Evolutionary conservation across 1,140 invertebrate species (phyloP).

Genomic region (Lepidurus packardi): DNA sequence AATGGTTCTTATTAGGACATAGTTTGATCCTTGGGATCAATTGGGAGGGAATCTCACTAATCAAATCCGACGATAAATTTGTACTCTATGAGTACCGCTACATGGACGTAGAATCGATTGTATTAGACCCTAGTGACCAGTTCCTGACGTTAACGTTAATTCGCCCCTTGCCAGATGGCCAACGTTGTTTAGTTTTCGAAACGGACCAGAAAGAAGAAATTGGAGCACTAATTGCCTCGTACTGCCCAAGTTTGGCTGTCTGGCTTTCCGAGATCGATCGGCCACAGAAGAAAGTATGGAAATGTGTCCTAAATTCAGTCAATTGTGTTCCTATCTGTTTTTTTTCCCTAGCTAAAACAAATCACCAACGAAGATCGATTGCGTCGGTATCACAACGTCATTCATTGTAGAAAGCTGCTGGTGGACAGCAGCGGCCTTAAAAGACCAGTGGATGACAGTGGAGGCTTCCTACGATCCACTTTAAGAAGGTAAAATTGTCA

Average conservation of each 20-base stretch:
- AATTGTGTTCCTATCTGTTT: background rate
- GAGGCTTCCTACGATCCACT: constrained; percentile 78
- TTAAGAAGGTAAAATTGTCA: constrained; percentile 55
- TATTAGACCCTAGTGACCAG: constrained; percentile 83
- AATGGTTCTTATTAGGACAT: constrained; percentile 44
- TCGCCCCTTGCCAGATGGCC: constrained; percentile 57
- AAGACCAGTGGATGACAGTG: constrained; percentile 68
- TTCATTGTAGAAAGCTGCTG: constrained; percentile 68
- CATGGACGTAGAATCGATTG: constrained; percentile 79
- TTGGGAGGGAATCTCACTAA: constrained; percentile 78
- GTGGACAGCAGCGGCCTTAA: constrained; percentile 73
- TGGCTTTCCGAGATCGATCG: constrained; percentile 80
- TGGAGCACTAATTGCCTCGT: constrained; percentile 84
- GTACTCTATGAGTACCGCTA: constrained; percentile 83
- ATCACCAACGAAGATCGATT: constrained; percentile 77
- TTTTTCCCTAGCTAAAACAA: constrained; percentile 45
- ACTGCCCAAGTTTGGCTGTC: constrained; percentile 73
- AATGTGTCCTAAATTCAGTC: background rate
- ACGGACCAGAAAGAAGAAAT: constrained; percentile 82
- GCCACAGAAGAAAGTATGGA: constrained; percentile 53
- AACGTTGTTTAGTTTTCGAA: constrained; percentile 90
- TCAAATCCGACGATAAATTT: constrained; percentile 82
- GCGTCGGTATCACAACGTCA: constrained; percentile 71
- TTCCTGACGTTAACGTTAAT: constrained; percentile 75
- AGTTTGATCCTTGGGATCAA: constrained; percentile 76